Base-by-base conservation (phyloP, 2,888 invertebrate species). In the Apantesis nais region DNA sequence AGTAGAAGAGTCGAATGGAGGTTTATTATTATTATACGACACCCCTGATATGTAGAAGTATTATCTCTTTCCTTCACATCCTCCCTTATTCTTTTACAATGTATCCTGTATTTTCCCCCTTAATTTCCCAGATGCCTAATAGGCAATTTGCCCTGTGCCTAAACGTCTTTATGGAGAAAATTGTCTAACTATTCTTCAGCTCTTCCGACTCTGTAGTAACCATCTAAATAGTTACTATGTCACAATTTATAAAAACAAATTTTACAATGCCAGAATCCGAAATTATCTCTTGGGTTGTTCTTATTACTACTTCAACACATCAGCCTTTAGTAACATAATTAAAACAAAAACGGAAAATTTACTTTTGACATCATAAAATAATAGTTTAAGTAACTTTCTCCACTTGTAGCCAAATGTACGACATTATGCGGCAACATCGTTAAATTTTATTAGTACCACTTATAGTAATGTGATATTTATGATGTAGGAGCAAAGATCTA, bases 391-490 rank as follows among this genome's bases (percentile, higher is more conserved):
- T 69, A 61, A 68, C 37, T 25, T 62, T 55, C 71, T 77, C 74
- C 78, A 76, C 78, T 80, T 71, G 67, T 81, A 83, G 76, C 78
- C 79, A 86, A 85, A 83, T 58, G 82, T 80, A 79, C 77, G 71
- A 78, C 83, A 84, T 87, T 84, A 84, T 79, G 83, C 76, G 79
- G 87, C 85, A 84, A 89, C 90, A 87, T 89, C 90, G 88, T 92
- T 86, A 92, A 90, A 83, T 89, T 92, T 93, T 91, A 93, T 87
- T 89, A 87, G 83, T 81, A 76, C 86, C 89, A 91, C 92, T 93
- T 92, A 91, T 89, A 92, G 90, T 90, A 92, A 92, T 90, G 86
- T 81, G 88, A 91, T 93, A 93, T 93, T 93, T 93, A 93, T 90
- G 89, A 89, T 85, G 84, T 84, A 87, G 82, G 84, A 88, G 89